Base-by-base conservation (phyloP, 2,113 vertebrate species). In the Zosterops lateralis region DNA sequence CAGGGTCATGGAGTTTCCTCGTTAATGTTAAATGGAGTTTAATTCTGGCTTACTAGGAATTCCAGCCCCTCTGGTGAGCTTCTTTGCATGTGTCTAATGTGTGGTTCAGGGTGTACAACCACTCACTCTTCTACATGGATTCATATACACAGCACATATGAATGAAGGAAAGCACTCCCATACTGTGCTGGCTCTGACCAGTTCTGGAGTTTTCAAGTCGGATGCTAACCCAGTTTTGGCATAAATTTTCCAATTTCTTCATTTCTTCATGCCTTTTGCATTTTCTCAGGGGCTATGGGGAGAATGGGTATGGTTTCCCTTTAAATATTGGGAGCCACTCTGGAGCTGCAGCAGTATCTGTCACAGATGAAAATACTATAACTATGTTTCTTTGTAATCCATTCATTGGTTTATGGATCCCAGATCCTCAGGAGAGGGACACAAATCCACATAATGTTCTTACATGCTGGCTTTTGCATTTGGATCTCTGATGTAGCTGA, bases 391-490 rank as follows among this genome's bases (percentile, higher is more conserved):
- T 76, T 90, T 84, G 60, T 95, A 95, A 94, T 95, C 79, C 87
- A 53, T 97, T 95, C 85, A 57, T 83, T 84, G 82, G 82, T 95
- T 96, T 94, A 93, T 92, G 80, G 90, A 93, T 58, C 85, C 86
- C 58, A 72, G 70, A 90, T 93, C 80, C 94, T 92, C 92, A 79
- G 76, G 92, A 93, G 94, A 87, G 73, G 54, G 79, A 89, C 90
- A 93, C 95, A 96, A 96, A 97, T 95, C 93, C 86, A 57, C 80
- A 40, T 96, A 94, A 97, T 96, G 88, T 93, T 82, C 90, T 87
- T 95, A 72, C 85, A 38, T 84, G 83, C 95, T 96, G 95, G 73
- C 54, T 93, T 95, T 90, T 94, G 85, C 83, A 76, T 95, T 96
- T 95, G 92, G 73, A 84, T 93, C 76, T 90, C 88, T 97, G 92